Evolutionary conservation across 2,888 invertebrate species (phyloP), one percentile per base, ranked within the genome.

Genomic region (Drosophila colorata): DNA sequence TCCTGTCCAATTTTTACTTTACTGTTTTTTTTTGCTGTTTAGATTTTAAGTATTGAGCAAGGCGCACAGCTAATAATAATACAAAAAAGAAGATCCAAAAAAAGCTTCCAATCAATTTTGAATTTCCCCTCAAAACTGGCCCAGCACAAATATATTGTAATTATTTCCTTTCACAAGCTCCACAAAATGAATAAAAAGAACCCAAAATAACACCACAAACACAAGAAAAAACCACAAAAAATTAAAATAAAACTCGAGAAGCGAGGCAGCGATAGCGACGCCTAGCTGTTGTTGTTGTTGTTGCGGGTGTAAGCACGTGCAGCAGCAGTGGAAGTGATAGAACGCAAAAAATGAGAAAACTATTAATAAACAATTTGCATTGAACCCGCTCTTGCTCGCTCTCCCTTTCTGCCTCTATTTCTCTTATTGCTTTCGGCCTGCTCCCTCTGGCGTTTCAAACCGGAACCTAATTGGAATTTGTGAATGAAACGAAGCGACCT

Each of bases 131-230:
- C n/a, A 48, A 48, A 75, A 84, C 81, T 76, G 69, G 28, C 66
- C 43, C 66, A 65, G 43, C 69, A 67, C 69, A 81, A 81, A 86
- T 78, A 86, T 78, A 80, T 73, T 77, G 87, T 74, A 86, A 83
- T 86, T 86, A 86, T 83, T 88, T 88, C 75, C 81, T 73, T 80
- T 87, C 75, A 81, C 83, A 84, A 73, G 68, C 72, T 72, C 46
- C 72, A 71, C 67, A 72, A 78, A 76, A 60, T 66, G 59, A 84
- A 72, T 47, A 63, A 72, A 77, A 65, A 69, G 63, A 80, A 70
- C 75, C 70, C 71, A 71, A 86, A 86, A 89, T 79, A 82, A 74
- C 78, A 69, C 60, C 66, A 60, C 51, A 44, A 41, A 38, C 43
- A 25, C 16, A 35, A 28, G 18, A 37, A 61, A 33, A 47, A 53